Evolutionary conservation across 2,888 invertebrate genomes (phyloP), one percentile per base, ranked within the genome.

Genomic region (Chorisops tibialis): DNA sequence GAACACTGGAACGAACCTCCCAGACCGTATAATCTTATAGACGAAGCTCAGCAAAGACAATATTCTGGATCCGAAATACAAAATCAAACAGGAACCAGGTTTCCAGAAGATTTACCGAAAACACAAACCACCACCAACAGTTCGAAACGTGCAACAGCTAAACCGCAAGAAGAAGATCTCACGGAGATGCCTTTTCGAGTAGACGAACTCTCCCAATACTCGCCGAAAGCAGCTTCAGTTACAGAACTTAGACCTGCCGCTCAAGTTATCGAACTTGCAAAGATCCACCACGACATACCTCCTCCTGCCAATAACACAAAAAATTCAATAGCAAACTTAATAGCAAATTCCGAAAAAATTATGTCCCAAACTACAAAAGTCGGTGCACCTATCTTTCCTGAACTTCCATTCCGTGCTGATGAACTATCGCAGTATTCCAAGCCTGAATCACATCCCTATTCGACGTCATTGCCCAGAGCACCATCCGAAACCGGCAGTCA

Each of bases 371-470:
- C 56, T 30, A 11, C 56, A 14, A 43, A 45, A 30, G 16, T 5
- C 3, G 24, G 18, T 30, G 56, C 14, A 14, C 56, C 43, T 24
- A 45, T 35, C 30, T 30, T 30, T 12, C 56, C 56, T 4, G 16
- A 21, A n/a, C 18, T 77, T 59, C 77, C 78, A 0, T 69, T 78
- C 1, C 78, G 77, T 59, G 76, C 76, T 12, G 78, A 77, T 35
- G 77, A 77, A 59, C 74, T 77, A 74, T 75, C 77, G 68, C 77
- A 77, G 62, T 77, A 77, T 51, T 65, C 70, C 35, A 39, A 69
- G 2, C 70, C 69, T 3, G 73, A 75, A 7, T 62, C 69, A 0
- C 72, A 70, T 30, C 69, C 69, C 6, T 50, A 43, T 18, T 45
- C 56, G 4, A 22, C 62, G 14, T 58, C 64, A 3, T 62, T 60